These are phyloP conservation scores for Hofmannophila pseudospretella DNA, from an alignment of 2,888 invertebrate species.

Conservation along the genomic window DNA sequence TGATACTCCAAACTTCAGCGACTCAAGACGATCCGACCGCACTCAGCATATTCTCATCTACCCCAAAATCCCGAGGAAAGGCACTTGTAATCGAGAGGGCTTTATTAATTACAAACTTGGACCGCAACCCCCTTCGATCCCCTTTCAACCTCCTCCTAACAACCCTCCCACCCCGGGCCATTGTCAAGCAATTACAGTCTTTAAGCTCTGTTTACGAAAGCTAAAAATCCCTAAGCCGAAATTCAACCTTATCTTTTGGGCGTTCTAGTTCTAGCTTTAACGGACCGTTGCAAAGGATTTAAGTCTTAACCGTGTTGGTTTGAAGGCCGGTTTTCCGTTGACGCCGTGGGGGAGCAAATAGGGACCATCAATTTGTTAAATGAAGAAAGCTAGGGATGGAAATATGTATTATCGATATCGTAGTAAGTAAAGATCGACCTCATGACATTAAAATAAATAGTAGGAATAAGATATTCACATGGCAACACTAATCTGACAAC, in stretches of 20 bases:
- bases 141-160: constrained; percentile 11
- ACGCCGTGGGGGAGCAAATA: constrained; percentile 31
- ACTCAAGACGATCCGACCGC: constrained; percentile 6
- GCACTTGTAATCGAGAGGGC: constrained; percentile 75
- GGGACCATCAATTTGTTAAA: constrained; percentile 73
- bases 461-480: too few species aligned
- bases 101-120: constrained; percentile 77
- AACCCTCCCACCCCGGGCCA: constrained; percentile 21
- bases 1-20: background rate
- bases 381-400: constrained; percentile 39
- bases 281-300: constrained; percentile 27
- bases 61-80: constrained; percentile 60
- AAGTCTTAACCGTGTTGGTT: constrained; percentile 30
- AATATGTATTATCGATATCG: too few species aligned
- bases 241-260: constrained; percentile 71
- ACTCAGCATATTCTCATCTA: constrained; percentile 21
- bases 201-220: constrained; percentile 52
- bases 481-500: too few species aligned
- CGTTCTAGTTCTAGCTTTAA: constrained; percentile 39
- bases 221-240: constrained; percentile 59
- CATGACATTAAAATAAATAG: too few species aligned
- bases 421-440: too few species aligned
- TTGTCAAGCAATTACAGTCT: constrained; percentile 48
- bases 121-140: constrained; percentile 53
- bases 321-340: constrained; percentile 36